Percentiles rank a stretch among this genome's conserved stretches.
These are phyloP conservation scores for Lytechinus pictus DNA, from an alignment of 35 echinoderm and acorn worm species.

Conservation along the genomic window DNA sequence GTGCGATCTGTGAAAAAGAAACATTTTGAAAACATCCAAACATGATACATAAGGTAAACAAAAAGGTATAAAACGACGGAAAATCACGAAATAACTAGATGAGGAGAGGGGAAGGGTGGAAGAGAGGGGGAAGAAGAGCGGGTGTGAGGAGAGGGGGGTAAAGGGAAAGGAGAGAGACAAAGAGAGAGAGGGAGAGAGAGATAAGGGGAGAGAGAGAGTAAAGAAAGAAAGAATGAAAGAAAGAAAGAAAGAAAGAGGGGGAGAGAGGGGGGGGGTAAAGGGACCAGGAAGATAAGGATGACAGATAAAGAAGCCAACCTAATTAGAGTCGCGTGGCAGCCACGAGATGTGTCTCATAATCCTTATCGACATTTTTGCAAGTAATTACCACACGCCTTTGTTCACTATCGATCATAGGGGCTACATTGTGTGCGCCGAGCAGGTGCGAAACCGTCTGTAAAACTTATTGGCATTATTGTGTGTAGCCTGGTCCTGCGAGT, in stretches of 20 bases:
- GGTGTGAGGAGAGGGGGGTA: no score
- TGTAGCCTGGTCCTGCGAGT: background rate
- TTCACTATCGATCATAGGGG: background rate
- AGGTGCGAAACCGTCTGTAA: background rate
- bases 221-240: background rate
- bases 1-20: no score
- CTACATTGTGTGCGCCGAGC: conserved; percentile 1
- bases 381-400: conserved; percentile 17
- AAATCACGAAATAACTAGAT: no score
- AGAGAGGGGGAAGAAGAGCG: no score
- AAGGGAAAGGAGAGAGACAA: no score
- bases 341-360: conserved; percentile 10
- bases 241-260: background rate
- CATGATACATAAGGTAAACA: no score
- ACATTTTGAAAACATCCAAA: no score
- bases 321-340: conserved; percentile 15
- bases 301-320: conserved; percentile 16
- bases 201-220: no score
- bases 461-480: background rate
- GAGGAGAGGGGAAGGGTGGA: no score
- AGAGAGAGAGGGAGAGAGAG: no score
- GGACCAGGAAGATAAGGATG: background rate
- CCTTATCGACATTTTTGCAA: conserved; percentile 19
- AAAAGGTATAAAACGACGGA: no score
- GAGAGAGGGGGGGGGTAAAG: background rate